Evolutionary conservation across 37 sponge, comb jelly and placozoan genomes (phyloP).

Genomic region (Aphrocallistes beatrix): DNA sequence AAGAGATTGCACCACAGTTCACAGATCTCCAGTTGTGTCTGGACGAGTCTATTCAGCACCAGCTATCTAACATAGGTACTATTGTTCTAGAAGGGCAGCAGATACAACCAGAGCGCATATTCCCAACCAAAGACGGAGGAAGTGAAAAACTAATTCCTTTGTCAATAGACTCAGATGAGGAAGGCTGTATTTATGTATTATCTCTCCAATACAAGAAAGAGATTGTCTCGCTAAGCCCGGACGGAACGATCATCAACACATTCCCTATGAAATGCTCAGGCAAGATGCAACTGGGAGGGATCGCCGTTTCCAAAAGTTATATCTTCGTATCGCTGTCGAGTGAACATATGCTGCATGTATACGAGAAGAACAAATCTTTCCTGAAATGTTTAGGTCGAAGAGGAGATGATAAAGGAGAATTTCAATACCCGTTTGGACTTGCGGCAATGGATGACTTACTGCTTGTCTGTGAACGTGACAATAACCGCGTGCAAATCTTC

Average conservation of each 20-base stretch:
- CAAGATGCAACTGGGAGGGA: conserved; percentile 4
- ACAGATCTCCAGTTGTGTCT: conserved; percentile 8
- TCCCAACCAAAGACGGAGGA: background rate
- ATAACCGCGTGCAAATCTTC: background rate
- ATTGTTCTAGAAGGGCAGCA: background rate
- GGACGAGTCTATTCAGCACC: background rate
- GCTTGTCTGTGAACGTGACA: background rate
- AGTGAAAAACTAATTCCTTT: background rate
- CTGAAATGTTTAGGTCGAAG: background rate
- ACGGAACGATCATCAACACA: background rate
- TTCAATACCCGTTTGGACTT: background rate
- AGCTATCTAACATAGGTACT: background rate
- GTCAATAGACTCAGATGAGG: conserved; percentile 1
- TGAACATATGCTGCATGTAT: background rate
- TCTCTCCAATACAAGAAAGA: conserved; percentile 17
- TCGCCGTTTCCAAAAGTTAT: background rate
- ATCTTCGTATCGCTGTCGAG: background rate
- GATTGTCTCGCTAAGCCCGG: background rate
- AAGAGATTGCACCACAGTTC: background rate
- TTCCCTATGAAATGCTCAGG: conserved; percentile 5
- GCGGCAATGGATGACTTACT: background rate
- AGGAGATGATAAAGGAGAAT: conserved; percentile 12
- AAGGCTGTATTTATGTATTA: background rate
- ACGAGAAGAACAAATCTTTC: conserved; percentile 11
- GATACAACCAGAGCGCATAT: background rate